Base-by-base conservation (phyloP, 2,797 vertebrate genomes). In the Thaleichthys pacificus region DNA sequence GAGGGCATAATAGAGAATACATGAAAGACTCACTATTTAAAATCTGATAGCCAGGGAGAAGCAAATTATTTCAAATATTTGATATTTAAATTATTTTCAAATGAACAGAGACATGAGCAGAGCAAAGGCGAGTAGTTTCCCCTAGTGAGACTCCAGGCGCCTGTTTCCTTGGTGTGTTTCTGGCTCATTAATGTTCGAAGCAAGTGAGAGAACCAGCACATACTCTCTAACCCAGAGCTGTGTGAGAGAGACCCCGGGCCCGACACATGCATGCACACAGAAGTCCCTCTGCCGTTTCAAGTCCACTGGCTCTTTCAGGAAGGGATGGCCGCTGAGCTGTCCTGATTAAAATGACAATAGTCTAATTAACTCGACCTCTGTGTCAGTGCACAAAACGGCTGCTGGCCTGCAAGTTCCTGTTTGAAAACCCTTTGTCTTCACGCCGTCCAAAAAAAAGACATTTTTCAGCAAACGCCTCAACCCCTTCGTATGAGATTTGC, bases 341-440 rank as follows among this genome's bases (percentile, higher is more conserved):
- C 90, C 92, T 92, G 92, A 93, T 93, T 93, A 93, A 92, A 93
- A 93, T 93, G 91, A 93, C 91, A 92, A 92, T 93, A 91, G 91
- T 93, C 92, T 94, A 93, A 94, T 94, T 93, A 93, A 93, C 91
- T 93, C 87, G 90, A 93, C 92, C 92, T 88, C 89, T 14, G 89
- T 91, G 91, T 92, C 91, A 88, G 79, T 73, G 84, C 80, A 78
- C 87, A 81, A 86, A 91, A 89, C 69, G 83, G 82, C 81, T 89
- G 83, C 86, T 88, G 87, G 88, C 85, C 83, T 76, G 74, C 83
- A 80, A 83, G 85, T 87, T 91, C 80, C 86, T 85, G 88, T 90
- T 91, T 89, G 71, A 85, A 87, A 86, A 83, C 85, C 85, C 88
- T 92, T 93, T 92, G 90, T 93, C 90, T 91, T 83, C 85, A 75